phyloP scores from a whole-genome alignment of 2,113 vertebrate genomes.

The Thalassarche chlororhynchos region DNA sequence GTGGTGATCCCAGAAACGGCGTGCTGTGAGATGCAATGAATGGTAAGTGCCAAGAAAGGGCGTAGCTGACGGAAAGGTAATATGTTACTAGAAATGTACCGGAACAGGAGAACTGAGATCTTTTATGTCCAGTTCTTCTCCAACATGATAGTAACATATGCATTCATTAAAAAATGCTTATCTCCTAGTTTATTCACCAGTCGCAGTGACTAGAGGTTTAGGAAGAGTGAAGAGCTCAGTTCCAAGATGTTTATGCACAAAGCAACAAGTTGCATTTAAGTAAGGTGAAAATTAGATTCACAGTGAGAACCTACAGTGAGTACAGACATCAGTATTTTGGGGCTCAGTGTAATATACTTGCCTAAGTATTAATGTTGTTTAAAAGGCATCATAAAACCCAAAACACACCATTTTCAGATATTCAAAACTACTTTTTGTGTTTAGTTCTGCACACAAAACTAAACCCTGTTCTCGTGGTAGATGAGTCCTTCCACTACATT shows the following conservation, averaged over 20 bases:
- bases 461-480: accelerated
- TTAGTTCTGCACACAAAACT: not conserved
- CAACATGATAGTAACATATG: not conserved
- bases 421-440: not conserved
- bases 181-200: not conserved
- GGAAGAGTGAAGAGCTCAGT: not conserved
- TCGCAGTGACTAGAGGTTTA: not conserved
- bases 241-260: not conserved
- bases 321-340: not conserved
- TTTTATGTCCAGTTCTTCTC: not conserved
- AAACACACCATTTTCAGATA: not conserved
- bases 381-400: not conserved
- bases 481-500: not conserved
- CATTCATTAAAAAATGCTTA: not conserved
- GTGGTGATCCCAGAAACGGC: not conserved
- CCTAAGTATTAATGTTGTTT: not conserved
- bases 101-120: not conserved
- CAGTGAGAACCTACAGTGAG: not conserved
- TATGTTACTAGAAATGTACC: not conserved
- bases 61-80: not conserved
- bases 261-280: not conserved
- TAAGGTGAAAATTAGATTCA: not conserved
- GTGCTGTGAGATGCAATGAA: not conserved
- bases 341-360: not conserved
- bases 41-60: not conserved